These are phyloP conservation scores for Arenicola marina DNA, from an alignment of 2,888 invertebrate genomes.

Conservation along the genomic window DNA sequence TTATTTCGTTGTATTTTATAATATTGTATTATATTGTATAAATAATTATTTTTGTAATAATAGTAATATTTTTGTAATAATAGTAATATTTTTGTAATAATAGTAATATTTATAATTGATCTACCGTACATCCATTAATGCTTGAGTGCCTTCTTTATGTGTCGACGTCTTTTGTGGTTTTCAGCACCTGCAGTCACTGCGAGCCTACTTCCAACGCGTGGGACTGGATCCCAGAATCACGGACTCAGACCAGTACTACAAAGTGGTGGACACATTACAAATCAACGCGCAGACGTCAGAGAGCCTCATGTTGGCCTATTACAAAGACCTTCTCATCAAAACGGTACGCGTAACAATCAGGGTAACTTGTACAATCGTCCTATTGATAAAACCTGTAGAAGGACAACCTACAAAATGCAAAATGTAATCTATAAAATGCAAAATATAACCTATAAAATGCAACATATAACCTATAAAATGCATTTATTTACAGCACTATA, in stretches of 20 bases:
- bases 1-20: too few relatives aligned
- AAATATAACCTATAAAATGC: not conserved
- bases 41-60: too few relatives aligned
- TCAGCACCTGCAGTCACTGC: slow-evolving; percentile 42
- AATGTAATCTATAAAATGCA: not conserved
- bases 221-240: slow-evolving; percentile 29
- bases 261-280: slow-evolving; percentile 32
- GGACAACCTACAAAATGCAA: not conserved
- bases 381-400: not conserved
- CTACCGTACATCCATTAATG: too few relatives aligned
- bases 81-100: too few relatives aligned
- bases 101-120: too few relatives aligned
- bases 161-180: not conserved
- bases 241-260: slow-evolving; percentile 7
- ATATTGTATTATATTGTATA: too few relatives aligned
- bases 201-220: slow-evolving; percentile 40
- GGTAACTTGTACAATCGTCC: not conserved
- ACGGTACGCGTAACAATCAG: slow-evolving; percentile 8
- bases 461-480: not conserved
- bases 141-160: not conserved
- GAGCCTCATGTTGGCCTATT: slow-evolving; percentile 46
- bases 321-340: slow-evolving; percentile 26
- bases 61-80: too few relatives aligned
- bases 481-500: too few relatives aligned
- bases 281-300: slow-evolving; percentile 41